Evolutionary conservation across 2,113 vertebrate species (phyloP).

Genomic region (Entelurus aequoreus): DNA sequence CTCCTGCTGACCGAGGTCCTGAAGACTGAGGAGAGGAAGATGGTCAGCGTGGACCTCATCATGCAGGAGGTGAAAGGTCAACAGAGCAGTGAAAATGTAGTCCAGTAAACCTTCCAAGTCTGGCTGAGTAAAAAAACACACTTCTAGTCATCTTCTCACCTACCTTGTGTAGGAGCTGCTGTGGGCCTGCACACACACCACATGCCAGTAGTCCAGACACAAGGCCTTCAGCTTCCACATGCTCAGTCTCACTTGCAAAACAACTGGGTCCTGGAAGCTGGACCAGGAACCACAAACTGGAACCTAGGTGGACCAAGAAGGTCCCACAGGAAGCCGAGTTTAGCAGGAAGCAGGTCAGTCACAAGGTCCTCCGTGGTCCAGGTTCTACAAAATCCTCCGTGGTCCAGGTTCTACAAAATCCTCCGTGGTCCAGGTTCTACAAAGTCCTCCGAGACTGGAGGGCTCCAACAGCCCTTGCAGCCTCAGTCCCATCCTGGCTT

Average conservation of each 20-base stretch:
- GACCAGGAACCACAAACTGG: neutral
- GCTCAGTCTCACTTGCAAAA: neutral
- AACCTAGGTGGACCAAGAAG: conserved; percentile 20
- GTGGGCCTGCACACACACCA: conserved; percentile 91
- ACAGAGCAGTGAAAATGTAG: conserved; percentile 3
- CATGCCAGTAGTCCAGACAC: conserved; percentile 98
- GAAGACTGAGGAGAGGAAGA: too few relatives aligned
- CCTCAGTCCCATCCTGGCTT: neutral
- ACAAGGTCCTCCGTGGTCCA: conserved; percentile 17
- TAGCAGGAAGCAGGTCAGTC: conserved; percentile 57
- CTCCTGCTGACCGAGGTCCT: too few relatives aligned
- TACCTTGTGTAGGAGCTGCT: conserved; percentile 93
- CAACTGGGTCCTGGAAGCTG: conserved; percentile 4
- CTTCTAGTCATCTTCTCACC: conserved; percentile 34
- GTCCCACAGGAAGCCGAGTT: conserved; percentile 36
- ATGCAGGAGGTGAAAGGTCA: conserved; percentile 55
- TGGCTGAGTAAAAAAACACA: neutral
- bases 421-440: too few relatives aligned
- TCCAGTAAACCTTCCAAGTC: conserved; percentile 13
- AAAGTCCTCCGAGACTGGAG: conserved; percentile 43
- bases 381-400: too few relatives aligned
- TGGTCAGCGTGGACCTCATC: neutral
- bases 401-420: too few relatives aligned
- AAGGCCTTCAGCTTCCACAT: conserved; percentile 97
- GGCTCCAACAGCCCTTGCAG: conserved; percentile 33